Evolutionary conservation across 2,797 vertebrate species (phyloP).

Genomic region (Trematomus bernacchii): DNA sequence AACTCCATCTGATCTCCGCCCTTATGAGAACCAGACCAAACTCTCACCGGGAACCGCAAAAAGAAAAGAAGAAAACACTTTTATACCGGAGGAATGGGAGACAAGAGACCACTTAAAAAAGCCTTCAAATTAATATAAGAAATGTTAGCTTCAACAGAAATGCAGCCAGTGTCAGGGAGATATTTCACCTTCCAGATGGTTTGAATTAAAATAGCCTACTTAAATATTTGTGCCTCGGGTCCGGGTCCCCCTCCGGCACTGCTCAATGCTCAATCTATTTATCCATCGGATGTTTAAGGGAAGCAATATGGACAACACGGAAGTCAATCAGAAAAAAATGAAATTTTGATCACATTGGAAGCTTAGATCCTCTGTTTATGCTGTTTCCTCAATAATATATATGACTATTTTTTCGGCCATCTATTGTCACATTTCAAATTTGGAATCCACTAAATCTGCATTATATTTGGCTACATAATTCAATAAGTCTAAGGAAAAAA

Average conservation of each 20-base stretch:
- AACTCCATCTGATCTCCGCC: slow-evolving; percentile 81
- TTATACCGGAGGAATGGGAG: slow-evolving; percentile 63
- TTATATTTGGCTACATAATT: not conserved
- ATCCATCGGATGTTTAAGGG: slow-evolving; percentile 56
- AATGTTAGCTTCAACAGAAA: slow-evolving; percentile 82
- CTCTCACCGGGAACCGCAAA: slow-evolving; percentile 59
- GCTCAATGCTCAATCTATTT: slow-evolving; percentile 64
- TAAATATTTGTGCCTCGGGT: slow-evolving; percentile 79
- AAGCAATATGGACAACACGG: slow-evolving; percentile 42
- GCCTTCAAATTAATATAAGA: slow-evolving; percentile 82
- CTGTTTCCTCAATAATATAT: not conserved
- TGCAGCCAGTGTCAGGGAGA: slow-evolving; percentile 64
- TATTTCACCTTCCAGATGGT: slow-evolving; percentile 79
- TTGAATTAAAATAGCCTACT: slow-evolving; percentile 71
- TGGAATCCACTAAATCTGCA: not conserved
- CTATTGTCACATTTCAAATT: not conserved
- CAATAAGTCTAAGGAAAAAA: not conserved
- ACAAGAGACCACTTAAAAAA: slow-evolving; percentile 75
- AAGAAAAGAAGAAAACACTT: slow-evolving; percentile 36
- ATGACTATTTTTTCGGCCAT: not conserved
- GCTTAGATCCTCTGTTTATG: not conserved
- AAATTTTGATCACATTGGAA: slow-evolving; percentile 1
- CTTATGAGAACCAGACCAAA: slow-evolving; percentile 86
- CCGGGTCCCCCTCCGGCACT: slow-evolving; percentile 49
- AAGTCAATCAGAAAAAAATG: slow-evolving; percentile 38